Evolutionary conservation across 1,140 invertebrate genomes (phyloP).

Genomic region (Drosophila funebris): DNA sequence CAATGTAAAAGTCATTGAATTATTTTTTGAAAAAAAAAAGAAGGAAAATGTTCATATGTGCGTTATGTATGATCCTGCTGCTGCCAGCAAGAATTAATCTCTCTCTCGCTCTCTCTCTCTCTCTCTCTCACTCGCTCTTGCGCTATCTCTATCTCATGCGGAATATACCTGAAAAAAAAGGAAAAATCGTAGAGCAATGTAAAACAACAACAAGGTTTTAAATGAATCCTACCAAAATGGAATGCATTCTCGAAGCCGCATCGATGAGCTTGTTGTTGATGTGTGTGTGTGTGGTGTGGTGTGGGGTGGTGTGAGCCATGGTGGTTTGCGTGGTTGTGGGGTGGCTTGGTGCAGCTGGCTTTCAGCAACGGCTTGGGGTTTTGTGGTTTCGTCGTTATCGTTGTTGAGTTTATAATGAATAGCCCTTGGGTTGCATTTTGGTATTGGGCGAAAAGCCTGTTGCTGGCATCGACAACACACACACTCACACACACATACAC

Average conservation of each 20-base stretch:
- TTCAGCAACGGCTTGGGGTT: constrained; percentile 9
- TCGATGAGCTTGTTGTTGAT: constrained; percentile 47
- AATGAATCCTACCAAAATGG: constrained; percentile 37
- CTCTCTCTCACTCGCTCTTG: not conserved
- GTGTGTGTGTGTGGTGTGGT: not conserved
- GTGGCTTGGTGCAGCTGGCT: constrained; percentile 29
- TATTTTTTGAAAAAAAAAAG: too few species aligned
- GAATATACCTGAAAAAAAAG: not conserved
- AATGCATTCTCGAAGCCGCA: constrained; percentile 48
- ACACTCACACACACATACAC: not conserved
- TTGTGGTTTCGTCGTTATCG: constrained; percentile 26
- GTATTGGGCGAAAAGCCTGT: constrained; percentile 52
- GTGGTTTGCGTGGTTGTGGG: not conserved
- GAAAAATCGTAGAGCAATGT: not conserved
- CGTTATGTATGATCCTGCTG: not conserved
- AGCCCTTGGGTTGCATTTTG: constrained; percentile 34
- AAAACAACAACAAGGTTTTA: constrained; percentile 24
- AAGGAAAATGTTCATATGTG: constrained; percentile 2
- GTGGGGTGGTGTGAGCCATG: not conserved
- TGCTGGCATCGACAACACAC: constrained; percentile 43
- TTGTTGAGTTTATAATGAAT: constrained; percentile 60
- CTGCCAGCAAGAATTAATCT: not conserved
- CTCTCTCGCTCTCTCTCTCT: not conserved
- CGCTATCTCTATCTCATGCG: not conserved
- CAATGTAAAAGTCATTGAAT: constrained; percentile 2